Evolutionary conservation across 2,113 vertebrate species (phyloP).

Genomic region (Nothocercus nigrocapillus): DNA sequence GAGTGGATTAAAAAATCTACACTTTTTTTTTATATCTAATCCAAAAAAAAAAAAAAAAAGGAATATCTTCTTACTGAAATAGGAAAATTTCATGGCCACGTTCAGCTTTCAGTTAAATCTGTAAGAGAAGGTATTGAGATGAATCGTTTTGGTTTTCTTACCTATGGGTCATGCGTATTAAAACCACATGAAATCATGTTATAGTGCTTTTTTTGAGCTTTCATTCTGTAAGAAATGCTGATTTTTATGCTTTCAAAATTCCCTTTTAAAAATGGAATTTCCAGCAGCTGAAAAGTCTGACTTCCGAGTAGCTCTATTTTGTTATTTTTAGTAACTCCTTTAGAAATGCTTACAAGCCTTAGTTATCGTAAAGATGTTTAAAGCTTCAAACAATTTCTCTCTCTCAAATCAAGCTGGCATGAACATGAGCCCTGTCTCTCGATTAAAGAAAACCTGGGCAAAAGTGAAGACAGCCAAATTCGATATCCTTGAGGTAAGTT

Average conservation of each 20-base stretch:
- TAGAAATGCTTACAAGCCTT: neutral
- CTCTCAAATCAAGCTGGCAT: constrained; percentile 86
- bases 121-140: neutral
- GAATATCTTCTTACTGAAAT: neutral
- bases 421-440: constrained; percentile 96
- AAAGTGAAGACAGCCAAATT: constrained; percentile 97
- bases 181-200: neutral
- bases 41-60: neutral
- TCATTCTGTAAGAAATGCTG: neutral
- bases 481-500: constrained; percentile 89
- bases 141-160: neutral
- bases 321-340: neutral
- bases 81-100: neutral
- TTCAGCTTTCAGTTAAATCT: neutral
- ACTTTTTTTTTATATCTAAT: neutral
- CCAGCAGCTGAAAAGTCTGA: neutral
- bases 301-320: neutral
- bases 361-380: neutral
- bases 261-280: neutral
- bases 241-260: neutral
- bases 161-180: neutral
- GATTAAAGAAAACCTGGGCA: constrained; percentile 95
- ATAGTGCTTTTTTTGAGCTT: neutral
- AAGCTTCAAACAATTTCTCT: neutral
- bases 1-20: neutral